Percentiles rank a stretch among this genome's conserved stretches.
phyloP scores from a whole-genome alignment of 1,140 invertebrate genomes.

The Listronotus bonariensis region DNA sequence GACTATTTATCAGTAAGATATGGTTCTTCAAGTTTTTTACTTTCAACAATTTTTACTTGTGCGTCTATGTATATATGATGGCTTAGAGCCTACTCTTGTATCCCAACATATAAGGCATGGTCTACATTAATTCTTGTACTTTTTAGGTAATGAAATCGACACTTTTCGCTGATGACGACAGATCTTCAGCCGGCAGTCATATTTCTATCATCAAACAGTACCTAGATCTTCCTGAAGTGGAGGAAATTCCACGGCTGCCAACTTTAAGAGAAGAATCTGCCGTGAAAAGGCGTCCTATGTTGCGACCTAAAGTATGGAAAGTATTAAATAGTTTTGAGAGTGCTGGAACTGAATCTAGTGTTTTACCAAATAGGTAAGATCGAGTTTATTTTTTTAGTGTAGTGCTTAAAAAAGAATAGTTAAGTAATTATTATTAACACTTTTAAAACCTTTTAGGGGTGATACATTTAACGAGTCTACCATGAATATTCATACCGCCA shows the following conservation, averaged over 20 bases:
- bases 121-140: conserved; percentile 5
- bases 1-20: too few relatives aligned
- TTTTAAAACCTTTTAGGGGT: too few relatives aligned
- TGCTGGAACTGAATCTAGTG: not conserved
- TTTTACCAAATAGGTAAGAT: conserved; percentile 27
- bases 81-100: too few relatives aligned
- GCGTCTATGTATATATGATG: too few relatives aligned
- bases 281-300: conserved; percentile 19
- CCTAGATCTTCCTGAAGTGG: conserved; percentile 35
- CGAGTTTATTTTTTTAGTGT: not conserved
- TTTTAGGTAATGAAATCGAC: conserved; percentile 39
- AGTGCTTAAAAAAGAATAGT: not conserved
- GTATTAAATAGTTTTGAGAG: conserved; percentile 35
- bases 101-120: too few relatives aligned
- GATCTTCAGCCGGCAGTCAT: conserved; percentile 35
- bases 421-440: too few relatives aligned
- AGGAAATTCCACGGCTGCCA: conserved; percentile 33
- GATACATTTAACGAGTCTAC: too few relatives aligned
- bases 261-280: conserved; percentile 24
- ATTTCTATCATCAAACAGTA: conserved; percentile 38
- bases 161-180: conserved; percentile 40
- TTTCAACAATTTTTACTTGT: too few relatives aligned
- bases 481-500: too few relatives aligned
- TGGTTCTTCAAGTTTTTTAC: too few relatives aligned
- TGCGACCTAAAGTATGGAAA: conserved; percentile 40